A percentile compares a stretch with the other conserved stretches of the same genome.
Conservation (phyloP, 2,113 vertebrate genomes). For the Pelusios castaneus region DNA sequence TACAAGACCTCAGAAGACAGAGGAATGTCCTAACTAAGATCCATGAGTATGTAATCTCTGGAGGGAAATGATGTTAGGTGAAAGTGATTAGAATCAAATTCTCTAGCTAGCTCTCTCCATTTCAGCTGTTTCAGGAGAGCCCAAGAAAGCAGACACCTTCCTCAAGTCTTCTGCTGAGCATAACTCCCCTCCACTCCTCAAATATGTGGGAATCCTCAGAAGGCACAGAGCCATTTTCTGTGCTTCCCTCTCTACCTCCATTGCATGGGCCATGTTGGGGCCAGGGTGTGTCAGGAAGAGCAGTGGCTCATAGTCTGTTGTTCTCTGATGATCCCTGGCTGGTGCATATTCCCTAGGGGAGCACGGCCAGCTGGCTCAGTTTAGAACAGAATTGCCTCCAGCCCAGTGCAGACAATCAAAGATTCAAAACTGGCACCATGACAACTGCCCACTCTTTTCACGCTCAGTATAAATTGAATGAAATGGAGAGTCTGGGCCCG, state of each 20-base stretch:
- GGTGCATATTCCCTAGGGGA: no score
- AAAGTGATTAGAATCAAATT: not conserved
- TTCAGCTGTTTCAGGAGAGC: not conserved
- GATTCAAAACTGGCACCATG: not conserved
- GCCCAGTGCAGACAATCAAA: not conserved
- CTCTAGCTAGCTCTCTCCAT: not conserved
- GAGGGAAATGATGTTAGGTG: not conserved
- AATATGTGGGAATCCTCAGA: not conserved
- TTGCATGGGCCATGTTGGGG: not conserved
- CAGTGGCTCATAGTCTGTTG: no score
- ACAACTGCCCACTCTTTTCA: not conserved
- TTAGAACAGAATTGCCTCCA: not conserved
- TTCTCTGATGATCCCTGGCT: not conserved
- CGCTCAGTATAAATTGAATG: not conserved
- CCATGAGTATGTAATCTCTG: not conserved
- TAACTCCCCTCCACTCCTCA: no score
- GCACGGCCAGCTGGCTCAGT: not conserved
- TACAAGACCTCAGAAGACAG: not conserved
- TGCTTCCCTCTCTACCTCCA: not conserved
- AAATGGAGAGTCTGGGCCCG: not conserved
- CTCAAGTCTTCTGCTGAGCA: not conserved
- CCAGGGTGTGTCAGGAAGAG: no score
- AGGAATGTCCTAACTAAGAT: not conserved
- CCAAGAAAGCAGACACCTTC: not conserved
- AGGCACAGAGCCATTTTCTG: not conserved